Evolutionary conservation across 2,113 vertebrate genomes (phyloP), one percentile per base, ranked within the genome.

Genomic region (Rhodinocichla rosea): DNA sequence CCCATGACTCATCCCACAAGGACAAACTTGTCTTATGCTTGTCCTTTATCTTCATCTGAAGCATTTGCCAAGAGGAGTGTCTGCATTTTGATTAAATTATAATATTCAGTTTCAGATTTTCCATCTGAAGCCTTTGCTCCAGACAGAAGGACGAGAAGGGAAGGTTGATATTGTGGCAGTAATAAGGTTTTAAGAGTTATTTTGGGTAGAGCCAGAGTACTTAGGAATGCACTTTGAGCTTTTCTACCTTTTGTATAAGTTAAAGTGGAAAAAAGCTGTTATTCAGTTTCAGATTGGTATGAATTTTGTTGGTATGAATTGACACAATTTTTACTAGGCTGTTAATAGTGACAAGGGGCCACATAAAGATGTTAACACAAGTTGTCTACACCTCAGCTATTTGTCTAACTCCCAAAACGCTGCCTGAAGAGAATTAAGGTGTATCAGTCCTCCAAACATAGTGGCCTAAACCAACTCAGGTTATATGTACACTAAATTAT

Each of bases 11-110:
- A 87, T 64, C 87, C 80, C 73, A 92, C 85, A 88, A 93, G 86
- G 90, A 93, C 71, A 96, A 78, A 94, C 92, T 92, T 94, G 79
- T 95, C 92, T 93, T 75, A 19, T 22, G 15, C 83, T 89, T 96
- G 79, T 94, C 80, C 90, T 92, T 94, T 88, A 78, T 88, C 79
- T 83, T 90, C 86, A 90, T 67, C 83, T 49, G 69, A 84, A 82
- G 68, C 52, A 15, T 84, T 89, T 94, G 82, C 94, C 88, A 94
- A 75, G 49, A 93, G 86, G 65, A 93, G 55, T 70, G 53, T 44
- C 79, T 93, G 88, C 87, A 62, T 88, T 90, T 87, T 94, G 45
- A 68, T 89, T 78, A 68, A 75, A 96, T 89, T 62, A 55, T 69
- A 90, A 77, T 77, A 90, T 74, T 93, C 8, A 6, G 33, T 83